phyloP scores from a whole-genome alignment of 92 coral and sea anemone genomes.

The Metridium senile region DNA sequence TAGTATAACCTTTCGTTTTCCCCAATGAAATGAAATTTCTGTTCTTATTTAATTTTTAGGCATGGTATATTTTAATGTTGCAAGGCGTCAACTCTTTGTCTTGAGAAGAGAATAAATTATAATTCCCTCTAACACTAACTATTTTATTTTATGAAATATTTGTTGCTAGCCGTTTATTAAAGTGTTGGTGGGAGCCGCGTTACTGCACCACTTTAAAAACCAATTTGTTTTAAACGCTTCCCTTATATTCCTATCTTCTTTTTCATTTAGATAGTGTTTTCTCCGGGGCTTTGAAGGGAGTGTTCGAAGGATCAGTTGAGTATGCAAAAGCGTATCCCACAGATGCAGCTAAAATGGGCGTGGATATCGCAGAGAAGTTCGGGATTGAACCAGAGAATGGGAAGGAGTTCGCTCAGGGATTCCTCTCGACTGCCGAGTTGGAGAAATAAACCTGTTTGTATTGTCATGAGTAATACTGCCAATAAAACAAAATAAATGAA shows the following conservation, averaged over 20 bases:
- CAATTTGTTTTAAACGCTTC: too few relatives aligned
- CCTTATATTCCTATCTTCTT: neutral
- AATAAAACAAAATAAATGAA: too few relatives aligned
- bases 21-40: too few relatives aligned
- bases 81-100: too few relatives aligned
- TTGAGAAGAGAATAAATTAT: too few relatives aligned
- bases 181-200: neutral
- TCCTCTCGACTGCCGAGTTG: neutral
- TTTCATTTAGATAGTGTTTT: slow-evolving; percentile 22
- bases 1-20: too few relatives aligned
- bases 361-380: slow-evolving; percentile 22
- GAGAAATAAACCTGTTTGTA: neutral
- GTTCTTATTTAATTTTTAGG: too few relatives aligned
- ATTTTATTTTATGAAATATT: too few relatives aligned
- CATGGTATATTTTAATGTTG: too few relatives aligned
- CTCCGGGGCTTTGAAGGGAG: slow-evolving; percentile 41
- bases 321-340: slow-evolving; percentile 21
- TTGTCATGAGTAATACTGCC: too few relatives aligned
- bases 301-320: slow-evolving; percentile 27
- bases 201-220: too few relatives aligned
- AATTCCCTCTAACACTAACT: too few relatives aligned
- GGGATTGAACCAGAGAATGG: slow-evolving; percentile 33
- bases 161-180: neutral
- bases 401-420: slow-evolving; percentile 38
- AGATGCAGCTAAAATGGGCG: slow-evolving; percentile 43